phyloP scores from a whole-genome alignment of 2,113 vertebrate species.

The Sula dactylatra region DNA sequence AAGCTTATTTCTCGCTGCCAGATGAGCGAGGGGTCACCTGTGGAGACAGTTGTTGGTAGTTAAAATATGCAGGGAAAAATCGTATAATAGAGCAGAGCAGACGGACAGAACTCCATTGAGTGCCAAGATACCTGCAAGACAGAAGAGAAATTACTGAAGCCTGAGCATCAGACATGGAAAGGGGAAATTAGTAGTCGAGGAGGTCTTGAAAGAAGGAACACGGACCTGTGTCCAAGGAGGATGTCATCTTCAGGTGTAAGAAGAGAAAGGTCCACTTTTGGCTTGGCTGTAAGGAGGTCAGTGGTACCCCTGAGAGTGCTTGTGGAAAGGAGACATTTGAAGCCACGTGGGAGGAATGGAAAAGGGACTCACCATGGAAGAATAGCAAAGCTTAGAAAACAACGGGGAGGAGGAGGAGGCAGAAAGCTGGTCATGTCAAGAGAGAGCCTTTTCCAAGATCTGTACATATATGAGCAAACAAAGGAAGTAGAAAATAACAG shows the following conservation, averaged over 20 bases:
- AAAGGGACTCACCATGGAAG: not conserved
- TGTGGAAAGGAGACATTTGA: not conserved
- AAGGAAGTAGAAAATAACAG: not conserved
- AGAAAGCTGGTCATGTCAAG: not conserved
- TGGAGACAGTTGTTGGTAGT: not conserved
- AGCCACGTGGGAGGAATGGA: not conserved
- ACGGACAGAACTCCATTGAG: not conserved
- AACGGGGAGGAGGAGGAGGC: not conserved
- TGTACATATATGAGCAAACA: not conserved
- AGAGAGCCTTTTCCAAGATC: not conserved
- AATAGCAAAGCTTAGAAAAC: not conserved
- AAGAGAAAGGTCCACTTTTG: not conserved
- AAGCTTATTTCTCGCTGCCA: not conserved
- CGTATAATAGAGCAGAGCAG: not conserved
- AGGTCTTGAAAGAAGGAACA: not conserved
- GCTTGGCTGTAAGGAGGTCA: not conserved
- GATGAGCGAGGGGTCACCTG: not conserved
- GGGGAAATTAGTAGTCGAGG: not conserved
- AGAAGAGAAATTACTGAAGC: not conserved
- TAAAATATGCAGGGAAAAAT: not conserved
- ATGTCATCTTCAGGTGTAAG: not conserved
- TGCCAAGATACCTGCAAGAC: not conserved
- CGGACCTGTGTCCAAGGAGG: not conserved
- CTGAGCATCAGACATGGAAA: not conserved
- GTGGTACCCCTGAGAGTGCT: not conserved